These are phyloP conservation scores for Trogon melanurus DNA, from an alignment of 2,113 vertebrate species.

Conservation along the genomic window DNA sequence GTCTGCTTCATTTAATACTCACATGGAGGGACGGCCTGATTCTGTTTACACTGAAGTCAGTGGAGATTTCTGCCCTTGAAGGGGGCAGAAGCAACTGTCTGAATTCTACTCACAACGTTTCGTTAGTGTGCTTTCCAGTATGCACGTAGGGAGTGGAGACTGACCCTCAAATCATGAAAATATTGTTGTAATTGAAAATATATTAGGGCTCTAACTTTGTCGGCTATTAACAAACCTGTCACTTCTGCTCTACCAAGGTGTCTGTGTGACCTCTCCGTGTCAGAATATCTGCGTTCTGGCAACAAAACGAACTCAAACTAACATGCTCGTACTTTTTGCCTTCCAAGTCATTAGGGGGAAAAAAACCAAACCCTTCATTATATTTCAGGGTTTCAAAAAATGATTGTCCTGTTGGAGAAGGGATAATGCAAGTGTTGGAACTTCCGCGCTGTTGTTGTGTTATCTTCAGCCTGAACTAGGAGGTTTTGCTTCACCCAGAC, in stretches of 20 bases:
- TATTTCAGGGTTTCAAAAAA: not conserved
- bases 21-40: slow-evolving; percentile 9
- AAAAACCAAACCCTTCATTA: not conserved
- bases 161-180: not conserved
- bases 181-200: not conserved
- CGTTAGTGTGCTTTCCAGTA: not conserved
- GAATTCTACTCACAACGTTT: not conserved
- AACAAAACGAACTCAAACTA: not conserved
- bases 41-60: slow-evolving; percentile 17
- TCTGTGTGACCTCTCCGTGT: not conserved
- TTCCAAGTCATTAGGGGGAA: not conserved
- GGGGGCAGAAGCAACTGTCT: slow-evolving; percentile 12
- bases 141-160: not conserved
- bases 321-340: not conserved
- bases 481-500: not conserved
- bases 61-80: slow-evolving; percentile 26
- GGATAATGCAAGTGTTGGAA: not conserved
- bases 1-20: slow-evolving; percentile 22
- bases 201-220: not conserved
- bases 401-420: not conserved
- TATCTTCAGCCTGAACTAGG: not conserved
- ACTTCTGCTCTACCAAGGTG: not conserved
- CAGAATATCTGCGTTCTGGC: not conserved
- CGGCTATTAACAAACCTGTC: not conserved
- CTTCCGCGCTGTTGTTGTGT: not conserved